These are phyloP conservation scores for Vannuccia rotundouncinata DNA, from an alignment of 2,888 invertebrate genomes.

Conservation along the genomic window DNA sequence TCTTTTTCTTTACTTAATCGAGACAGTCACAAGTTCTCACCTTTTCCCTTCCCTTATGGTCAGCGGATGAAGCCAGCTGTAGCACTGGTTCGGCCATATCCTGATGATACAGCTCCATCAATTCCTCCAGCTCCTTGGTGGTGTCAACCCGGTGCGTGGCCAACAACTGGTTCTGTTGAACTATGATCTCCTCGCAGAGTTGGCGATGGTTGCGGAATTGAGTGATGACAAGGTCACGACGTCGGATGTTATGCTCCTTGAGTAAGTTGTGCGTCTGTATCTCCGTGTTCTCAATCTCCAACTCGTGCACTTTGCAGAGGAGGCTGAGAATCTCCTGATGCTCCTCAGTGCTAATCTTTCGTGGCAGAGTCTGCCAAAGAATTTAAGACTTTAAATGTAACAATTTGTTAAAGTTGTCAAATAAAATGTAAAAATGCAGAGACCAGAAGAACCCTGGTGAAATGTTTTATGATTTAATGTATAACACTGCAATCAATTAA, in stretches of 20 bases:
- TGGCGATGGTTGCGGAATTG: conserved; percentile 75
- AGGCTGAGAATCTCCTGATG: conserved; percentile 80
- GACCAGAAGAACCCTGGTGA: too few species aligned
- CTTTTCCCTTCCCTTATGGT: too few species aligned
- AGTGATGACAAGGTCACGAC: conserved; percentile 74
- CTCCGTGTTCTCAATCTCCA: conserved; percentile 79
- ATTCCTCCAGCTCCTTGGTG: conserved; percentile 50
- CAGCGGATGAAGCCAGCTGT: neutral
- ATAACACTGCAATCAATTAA: too few species aligned
- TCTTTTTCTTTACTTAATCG: too few species aligned
- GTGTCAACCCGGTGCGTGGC: conserved; percentile 60
- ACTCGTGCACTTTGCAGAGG: conserved; percentile 81
- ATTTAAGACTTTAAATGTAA: conserved; percentile 31
- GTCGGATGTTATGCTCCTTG: conserved; percentile 74
- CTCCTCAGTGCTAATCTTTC: conserved; percentile 74
- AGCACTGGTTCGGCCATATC: conserved; percentile 46
- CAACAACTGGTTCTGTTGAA: conserved; percentile 73
- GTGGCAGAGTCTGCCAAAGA: conserved; percentile 68
- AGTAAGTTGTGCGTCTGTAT: conserved; percentile 78
- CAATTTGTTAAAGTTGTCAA: conserved; percentile 40
- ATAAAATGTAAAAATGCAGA: too few species aligned
- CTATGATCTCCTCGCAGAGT: conserved; percentile 83
- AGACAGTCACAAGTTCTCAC: too few species aligned
- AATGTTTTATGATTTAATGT: too few species aligned
- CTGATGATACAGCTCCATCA: conserved; percentile 50